Conservation (phyloP, 2,797 vertebrate genomes). For the Sparus aurata region DNA sequence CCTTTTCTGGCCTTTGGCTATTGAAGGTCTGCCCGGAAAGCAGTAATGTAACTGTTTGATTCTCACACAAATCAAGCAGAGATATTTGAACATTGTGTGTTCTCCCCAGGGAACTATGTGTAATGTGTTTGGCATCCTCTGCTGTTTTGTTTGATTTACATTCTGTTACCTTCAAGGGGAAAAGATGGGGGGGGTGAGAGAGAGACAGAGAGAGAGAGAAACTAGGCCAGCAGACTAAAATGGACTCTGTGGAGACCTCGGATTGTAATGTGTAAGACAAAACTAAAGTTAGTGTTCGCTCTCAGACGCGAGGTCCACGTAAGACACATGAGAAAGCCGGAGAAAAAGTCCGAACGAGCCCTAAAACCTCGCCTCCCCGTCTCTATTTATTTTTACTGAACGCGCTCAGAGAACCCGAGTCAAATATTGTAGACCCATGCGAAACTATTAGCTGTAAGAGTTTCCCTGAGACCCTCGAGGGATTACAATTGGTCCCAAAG, state of each 20-base stretch:
- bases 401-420: constrained; percentile 34
- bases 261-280: constrained; percentile 20
- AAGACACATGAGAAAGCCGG: constrained; percentile 1
- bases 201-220: constrained; percentile 14
- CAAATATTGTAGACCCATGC: constrained; percentile 40
- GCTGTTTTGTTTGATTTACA: constrained; percentile 32
- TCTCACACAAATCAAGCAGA: constrained; percentile 19
- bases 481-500: constrained; percentile 35
- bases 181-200: not conserved
- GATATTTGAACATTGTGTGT: not conserved
- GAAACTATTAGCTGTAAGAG: constrained; percentile 35
- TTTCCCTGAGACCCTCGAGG: constrained; percentile 35
- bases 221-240: constrained; percentile 22
- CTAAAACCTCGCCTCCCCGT: constrained; percentile 4
- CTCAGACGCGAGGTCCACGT: constrained; percentile 12
- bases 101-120: not conserved
- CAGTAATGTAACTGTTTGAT: not conserved
- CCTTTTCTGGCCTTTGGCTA: not conserved
- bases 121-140: constrained; percentile 14
- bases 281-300: constrained; percentile 12
- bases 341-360: not conserved
- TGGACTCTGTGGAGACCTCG: not conserved
- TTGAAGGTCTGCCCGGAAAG: not conserved
- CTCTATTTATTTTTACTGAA: constrained; percentile 25
- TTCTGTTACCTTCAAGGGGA: constrained; percentile 8